Conservation (phyloP, 1,140 invertebrate genomes). For the Drosophila kohkoa region DNA sequence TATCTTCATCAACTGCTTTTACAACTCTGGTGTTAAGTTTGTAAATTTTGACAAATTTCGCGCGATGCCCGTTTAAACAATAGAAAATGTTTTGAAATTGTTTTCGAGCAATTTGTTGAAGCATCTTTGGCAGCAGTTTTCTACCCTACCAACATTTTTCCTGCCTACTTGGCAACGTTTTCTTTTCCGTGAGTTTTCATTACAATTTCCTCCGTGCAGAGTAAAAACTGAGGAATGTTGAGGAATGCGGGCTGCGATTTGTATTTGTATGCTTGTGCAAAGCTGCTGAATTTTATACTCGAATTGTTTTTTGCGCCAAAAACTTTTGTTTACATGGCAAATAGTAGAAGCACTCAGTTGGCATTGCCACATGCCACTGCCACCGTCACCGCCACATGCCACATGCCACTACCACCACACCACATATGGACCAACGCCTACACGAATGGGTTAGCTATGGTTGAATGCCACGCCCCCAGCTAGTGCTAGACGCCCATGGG, state of each 20-base stretch:
- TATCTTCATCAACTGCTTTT: neutral
- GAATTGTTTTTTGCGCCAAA: constrained; percentile 78
- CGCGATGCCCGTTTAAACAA: constrained; percentile 53
- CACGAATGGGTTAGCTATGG: constrained; percentile 44
- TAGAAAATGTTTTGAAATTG: constrained; percentile 32
- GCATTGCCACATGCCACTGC: constrained; percentile 7
- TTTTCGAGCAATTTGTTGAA: constrained; percentile 29
- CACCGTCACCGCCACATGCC: constrained; percentile 6
- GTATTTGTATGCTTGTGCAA: constrained; percentile 28
- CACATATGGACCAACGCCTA: constrained; percentile 23
- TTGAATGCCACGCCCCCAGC: constrained; percentile 30
- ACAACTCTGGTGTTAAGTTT: constrained; percentile 48
- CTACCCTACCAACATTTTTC: constrained; percentile 28
- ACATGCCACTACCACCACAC: neutral
- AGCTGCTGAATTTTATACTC: constrained; percentile 65
- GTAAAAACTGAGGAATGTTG: neutral
- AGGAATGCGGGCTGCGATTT: constrained; percentile 49
- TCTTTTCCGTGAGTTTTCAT: constrained; percentile 30
- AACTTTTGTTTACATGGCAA: constrained; percentile 80
- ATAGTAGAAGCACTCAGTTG: constrained; percentile 57
- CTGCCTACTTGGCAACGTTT: constrained; percentile 15
- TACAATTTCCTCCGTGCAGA: constrained; percentile 6
- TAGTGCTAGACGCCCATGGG: neutral
- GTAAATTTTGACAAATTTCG: constrained; percentile 54
- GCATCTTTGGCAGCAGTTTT: constrained; percentile 6